Conservation (phyloP, 2,113 vertebrate genomes). For the Ictalurus punctatus region DNA sequence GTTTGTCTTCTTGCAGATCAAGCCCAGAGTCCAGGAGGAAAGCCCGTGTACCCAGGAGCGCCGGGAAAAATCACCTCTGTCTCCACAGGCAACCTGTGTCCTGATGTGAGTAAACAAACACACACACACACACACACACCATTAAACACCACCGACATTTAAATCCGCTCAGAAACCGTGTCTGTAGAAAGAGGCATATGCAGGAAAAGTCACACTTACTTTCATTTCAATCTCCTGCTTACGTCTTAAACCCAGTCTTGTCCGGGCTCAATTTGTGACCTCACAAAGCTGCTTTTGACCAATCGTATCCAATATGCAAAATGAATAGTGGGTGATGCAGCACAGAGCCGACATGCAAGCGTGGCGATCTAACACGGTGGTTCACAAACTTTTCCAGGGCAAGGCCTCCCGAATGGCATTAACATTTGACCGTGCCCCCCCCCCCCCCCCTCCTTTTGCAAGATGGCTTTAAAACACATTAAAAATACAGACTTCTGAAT, state of each 20-base stretch:
- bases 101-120: conserved; percentile 81
- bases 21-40: conserved; percentile 88
- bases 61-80: conserved; percentile 96
- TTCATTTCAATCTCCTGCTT: neutral
- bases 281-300: neutral
- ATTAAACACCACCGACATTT: neutral
- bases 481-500: no score
- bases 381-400: no score
- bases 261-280: neutral
- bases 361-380: no score
- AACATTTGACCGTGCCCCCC: no score
- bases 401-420: no score
- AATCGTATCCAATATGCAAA: neutral
- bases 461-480: no score
- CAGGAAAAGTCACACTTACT: neutral
- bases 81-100: conserved; percentile 96
- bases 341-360: neutral
- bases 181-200: no score
- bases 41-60: conserved; percentile 80
- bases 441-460: no score
- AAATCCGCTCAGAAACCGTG: neutral
- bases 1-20: conserved; percentile 77
- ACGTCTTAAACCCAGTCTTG: no score
- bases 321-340: neutral
- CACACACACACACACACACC: neutral